A percentile compares a stretch with the other conserved stretches of the same genome.
Evolutionary conservation across 2,113 vertebrate species (phyloP).

Genomic region (Nettapus auritus): DNA sequence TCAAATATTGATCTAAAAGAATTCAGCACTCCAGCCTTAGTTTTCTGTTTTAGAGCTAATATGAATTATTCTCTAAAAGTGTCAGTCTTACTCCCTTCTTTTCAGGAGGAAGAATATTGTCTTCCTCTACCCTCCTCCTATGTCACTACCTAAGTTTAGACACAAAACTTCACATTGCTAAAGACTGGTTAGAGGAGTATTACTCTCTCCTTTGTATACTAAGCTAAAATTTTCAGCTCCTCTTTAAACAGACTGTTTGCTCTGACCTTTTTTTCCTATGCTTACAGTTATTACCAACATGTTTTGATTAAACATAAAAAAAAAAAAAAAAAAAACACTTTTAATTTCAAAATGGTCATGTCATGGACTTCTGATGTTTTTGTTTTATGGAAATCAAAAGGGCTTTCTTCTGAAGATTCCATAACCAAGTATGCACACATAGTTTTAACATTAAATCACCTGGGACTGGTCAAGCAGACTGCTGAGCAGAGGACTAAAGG

Average conservation of each 20-base stretch:
- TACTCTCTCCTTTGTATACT: not conserved
- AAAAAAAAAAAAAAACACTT: not conserved
- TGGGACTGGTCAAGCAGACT: not conserved
- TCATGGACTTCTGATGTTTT: not conserved
- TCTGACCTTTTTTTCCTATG: not conserved
- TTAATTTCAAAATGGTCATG: not conserved
- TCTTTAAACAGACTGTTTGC: not conserved
- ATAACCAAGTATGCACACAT: not conserved
- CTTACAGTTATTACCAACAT: not conserved
- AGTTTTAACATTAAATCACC: not conserved
- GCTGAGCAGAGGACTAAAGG: not conserved
- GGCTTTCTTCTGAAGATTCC: not conserved
- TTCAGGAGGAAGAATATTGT: not conserved
- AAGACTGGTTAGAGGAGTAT: not conserved
- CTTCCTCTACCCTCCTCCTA: not conserved
- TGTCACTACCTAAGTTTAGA: accelerated
- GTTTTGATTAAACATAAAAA: not conserved
- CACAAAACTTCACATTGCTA: accelerated
- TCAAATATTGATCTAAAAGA: not conserved
- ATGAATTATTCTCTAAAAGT: not conserved
- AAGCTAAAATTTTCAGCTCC: not conserved
- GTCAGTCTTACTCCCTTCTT: not conserved
- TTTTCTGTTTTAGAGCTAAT: not conserved
- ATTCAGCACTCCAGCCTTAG: not conserved
- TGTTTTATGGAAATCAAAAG: not conserved